Evolutionary conservation across 2,888 invertebrate species (phyloP).

Genomic region (Luperina nickerlii): DNA sequence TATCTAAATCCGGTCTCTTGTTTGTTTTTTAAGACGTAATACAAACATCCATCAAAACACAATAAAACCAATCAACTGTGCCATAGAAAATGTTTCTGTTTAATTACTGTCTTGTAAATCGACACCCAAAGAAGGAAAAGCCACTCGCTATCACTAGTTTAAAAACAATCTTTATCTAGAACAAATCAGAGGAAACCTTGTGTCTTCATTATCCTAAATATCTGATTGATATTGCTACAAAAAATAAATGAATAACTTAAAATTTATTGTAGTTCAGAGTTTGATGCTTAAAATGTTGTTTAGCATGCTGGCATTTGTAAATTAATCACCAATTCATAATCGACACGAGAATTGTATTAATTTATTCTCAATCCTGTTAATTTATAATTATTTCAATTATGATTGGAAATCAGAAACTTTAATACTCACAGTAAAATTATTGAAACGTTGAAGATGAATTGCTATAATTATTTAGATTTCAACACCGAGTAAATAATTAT

Average conservation of each 20-base stretch:
- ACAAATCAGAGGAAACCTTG: slow-evolving; percentile 66
- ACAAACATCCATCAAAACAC: slow-evolving; percentile 16
- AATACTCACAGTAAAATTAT: slow-evolving; percentile 8
- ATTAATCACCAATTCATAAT: slow-evolving; percentile 65
- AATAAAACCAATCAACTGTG: slow-evolving; percentile 21
- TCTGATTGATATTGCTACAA: slow-evolving; percentile 74
- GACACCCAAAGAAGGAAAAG: not conserved
- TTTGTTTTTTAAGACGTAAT: slow-evolving; percentile 30
- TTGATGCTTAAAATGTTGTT: slow-evolving; percentile 61
- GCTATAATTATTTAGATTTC: slow-evolving; percentile 15
- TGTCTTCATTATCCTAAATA: slow-evolving; percentile 70
- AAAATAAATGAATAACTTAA: slow-evolving; percentile 69
- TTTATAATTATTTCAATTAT: slow-evolving; percentile 58
- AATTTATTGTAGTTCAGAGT: slow-evolving; percentile 55
- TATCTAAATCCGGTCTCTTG: not conserved
- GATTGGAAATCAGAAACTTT: slow-evolving; percentile 48
- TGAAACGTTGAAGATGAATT: slow-evolving; percentile 11
- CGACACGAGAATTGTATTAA: slow-evolving; percentile 59
- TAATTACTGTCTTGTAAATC: not conserved
- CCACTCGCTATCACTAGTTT: not conserved
- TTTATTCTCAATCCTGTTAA: slow-evolving; percentile 64
- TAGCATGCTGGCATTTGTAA: slow-evolving; percentile 48
- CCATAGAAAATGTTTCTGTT: slow-evolving; percentile 3
- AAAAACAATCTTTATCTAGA: slow-evolving; percentile 6
- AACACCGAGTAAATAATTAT: not conserved